Evolutionary conservation across 2,797 vertebrate species (phyloP).

Genomic region (Sphenopsis melanotis): DNA sequence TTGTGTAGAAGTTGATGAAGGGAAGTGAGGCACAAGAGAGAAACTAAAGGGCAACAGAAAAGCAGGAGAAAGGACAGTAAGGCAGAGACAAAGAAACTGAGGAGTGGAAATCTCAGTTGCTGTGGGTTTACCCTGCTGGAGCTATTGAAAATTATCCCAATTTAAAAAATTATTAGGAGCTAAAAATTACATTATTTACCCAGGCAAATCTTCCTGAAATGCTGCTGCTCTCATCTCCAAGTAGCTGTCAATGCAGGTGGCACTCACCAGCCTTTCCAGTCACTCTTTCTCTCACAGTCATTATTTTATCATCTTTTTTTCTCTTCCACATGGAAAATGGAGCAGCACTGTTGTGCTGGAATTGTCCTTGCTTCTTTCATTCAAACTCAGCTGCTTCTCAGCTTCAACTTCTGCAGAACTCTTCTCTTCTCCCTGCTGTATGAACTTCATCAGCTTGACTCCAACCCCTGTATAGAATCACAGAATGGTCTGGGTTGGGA

Average conservation of each 20-base stretch:
- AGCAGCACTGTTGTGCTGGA: not conserved
- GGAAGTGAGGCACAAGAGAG: not conserved
- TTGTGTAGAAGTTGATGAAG: not conserved
- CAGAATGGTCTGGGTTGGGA: not conserved
- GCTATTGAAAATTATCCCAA: not conserved
- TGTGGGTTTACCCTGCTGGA: not conserved
- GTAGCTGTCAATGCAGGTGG: accelerated
- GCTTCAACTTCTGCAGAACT: not conserved
- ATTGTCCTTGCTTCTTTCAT: not conserved
- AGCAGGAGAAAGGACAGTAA: not conserved
- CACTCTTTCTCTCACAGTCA: not conserved
- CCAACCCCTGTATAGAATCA: accelerated
- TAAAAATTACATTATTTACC: not conserved
- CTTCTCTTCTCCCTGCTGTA: not conserved
- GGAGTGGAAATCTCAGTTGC: not conserved
- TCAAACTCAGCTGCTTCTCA: not conserved
- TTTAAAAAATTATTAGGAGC: not conserved
- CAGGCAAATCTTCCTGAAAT: not conserved
- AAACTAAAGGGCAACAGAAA: not conserved
- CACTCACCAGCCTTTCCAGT: not conserved
- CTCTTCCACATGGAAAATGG: not conserved
- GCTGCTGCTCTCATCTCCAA: not conserved
- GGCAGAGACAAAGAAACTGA: not conserved
- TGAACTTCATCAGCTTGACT: not conserved
- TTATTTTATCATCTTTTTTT: not conserved